Conservation (phyloP, 2,888 invertebrate species). For the Phaonia tiefii region DNA sequence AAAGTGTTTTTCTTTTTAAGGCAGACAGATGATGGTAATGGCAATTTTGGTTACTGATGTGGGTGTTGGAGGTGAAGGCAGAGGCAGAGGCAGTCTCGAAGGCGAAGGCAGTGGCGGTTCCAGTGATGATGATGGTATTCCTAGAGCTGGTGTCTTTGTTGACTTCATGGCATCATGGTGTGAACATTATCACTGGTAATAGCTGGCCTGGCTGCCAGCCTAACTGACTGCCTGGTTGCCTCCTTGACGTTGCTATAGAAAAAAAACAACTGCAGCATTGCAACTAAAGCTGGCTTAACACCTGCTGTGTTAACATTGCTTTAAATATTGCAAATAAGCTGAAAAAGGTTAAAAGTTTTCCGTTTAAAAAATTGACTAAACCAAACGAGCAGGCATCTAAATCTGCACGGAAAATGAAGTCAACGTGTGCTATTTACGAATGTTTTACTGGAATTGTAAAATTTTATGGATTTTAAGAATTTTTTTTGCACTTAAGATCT, state of each 20-base stretch:
- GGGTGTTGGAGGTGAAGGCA: not conserved
- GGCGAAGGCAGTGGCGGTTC: constrained; percentile 23
- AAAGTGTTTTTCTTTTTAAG: constrained; percentile 11
- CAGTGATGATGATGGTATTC: not conserved
- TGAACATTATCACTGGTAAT: constrained; percentile 62
- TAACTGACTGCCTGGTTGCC: no score
- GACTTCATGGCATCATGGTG: constrained; percentile 55
- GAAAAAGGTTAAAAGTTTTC: constrained; percentile 42
- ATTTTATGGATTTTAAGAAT: constrained; percentile 56
- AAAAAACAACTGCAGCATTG: no score
- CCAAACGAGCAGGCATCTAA: not conserved
- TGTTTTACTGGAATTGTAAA: constrained; percentile 24
- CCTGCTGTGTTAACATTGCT: constrained; percentile 64
- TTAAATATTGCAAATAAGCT: constrained; percentile 60
- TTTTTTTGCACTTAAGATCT: not conserved
- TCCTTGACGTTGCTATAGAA: not conserved
- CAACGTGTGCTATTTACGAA: not conserved
- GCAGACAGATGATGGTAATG: constrained; percentile 5
- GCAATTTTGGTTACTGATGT: not conserved
- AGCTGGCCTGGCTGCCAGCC: no score
- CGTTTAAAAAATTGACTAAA: constrained; percentile 14
- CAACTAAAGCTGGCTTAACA: constrained; percentile 40
- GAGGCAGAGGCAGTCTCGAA: not conserved
- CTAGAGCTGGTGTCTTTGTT: not conserved
- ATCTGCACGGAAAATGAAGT: not conserved